Conservation (phyloP, 1,140 invertebrate species). For the Pogonognathellus flavescens region DNA sequence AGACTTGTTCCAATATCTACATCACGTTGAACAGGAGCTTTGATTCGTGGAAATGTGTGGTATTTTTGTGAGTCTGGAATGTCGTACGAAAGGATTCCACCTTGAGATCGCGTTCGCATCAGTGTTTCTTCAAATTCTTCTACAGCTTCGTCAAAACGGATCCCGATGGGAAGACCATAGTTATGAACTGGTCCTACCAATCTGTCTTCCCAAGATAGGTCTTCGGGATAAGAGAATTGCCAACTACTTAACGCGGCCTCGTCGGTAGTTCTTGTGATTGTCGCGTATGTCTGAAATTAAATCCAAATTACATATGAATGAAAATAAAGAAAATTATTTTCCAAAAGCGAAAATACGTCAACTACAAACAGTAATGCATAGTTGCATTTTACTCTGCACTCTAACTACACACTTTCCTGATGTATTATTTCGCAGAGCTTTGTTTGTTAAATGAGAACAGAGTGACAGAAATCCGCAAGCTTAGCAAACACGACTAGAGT, state of each 20-base stretch:
- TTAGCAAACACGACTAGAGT: too few species aligned
- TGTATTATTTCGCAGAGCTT: background rate
- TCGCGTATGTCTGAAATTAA: slow-evolving; percentile 43
- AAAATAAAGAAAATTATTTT: background rate
- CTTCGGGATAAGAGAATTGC: background rate
- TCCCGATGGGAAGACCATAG: slow-evolving; percentile 28
- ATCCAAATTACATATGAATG: background rate
- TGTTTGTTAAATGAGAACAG: background rate
- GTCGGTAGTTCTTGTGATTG: slow-evolving; percentile 27
- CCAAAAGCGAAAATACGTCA: background rate
- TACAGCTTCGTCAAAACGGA: slow-evolving; percentile 76
- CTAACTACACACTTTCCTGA: background rate
- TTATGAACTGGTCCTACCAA: background rate
- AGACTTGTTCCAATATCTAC: background rate
- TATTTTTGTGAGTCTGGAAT: slow-evolving; percentile 63
- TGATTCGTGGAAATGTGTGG: slow-evolving; percentile 65
- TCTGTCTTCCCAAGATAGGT: background rate
- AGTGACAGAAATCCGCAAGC: background rate
- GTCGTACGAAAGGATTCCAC: slow-evolving; percentile 57
- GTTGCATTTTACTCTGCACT: background rate
- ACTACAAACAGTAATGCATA: background rate
- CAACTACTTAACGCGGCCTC: slow-evolving; percentile 51
- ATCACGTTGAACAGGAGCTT: slow-evolving; percentile 28
- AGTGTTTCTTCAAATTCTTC: slow-evolving; percentile 82
- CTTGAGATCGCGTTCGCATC: slow-evolving; percentile 66